Evolutionary conservation across 2,113 vertebrate genomes (phyloP), one percentile per base, ranked within the genome.

Genomic region (Kryptolebias marmoratus): DNA sequence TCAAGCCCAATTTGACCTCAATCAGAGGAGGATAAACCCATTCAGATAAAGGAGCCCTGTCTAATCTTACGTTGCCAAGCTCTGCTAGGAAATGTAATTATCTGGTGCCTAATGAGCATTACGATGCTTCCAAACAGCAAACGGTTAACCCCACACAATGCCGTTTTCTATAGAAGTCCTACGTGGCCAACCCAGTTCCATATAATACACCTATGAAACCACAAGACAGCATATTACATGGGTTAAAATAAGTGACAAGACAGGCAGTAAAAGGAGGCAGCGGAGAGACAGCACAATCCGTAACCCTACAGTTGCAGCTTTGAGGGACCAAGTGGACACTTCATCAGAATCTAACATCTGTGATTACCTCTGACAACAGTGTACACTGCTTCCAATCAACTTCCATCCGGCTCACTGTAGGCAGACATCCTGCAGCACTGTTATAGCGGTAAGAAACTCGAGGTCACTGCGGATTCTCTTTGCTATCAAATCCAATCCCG

Each of bases 401-500:
- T 27, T 57, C 54, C 67, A 16, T 8, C 5, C 2, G 2, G 13
- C 18, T n/a, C 27, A 44, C 61, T 36, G 61, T 9, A 61, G 58
- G 28, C 30, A 3, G 65, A 73, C 61, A 63, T 45, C 53, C 8
- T 61, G 30, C n/a, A 15, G 28, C 0, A 0, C 30, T 9, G 50
- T 70, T 36, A 32, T 44, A 59, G 9, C 13, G 12, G 45, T 36
- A 32, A 10, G 57, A 56, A 71, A 36, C 74, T 36, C 57, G 54
- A 55, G 72, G 32, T 55, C 1, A 39, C 16, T 1, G 39, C 28
- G 58, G 56, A 49, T 47, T 30, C 54, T 44, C 13, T 18, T 53
- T 32, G 28, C 27, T 39, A 76, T 85, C 71, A 30, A 65, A 76
- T 71, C 79, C 57, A 55, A 68, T 77, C 52, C 66, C 3, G 47